Conservation (phyloP, 2,888 invertebrate species). For the Patella pellucida region DNA sequence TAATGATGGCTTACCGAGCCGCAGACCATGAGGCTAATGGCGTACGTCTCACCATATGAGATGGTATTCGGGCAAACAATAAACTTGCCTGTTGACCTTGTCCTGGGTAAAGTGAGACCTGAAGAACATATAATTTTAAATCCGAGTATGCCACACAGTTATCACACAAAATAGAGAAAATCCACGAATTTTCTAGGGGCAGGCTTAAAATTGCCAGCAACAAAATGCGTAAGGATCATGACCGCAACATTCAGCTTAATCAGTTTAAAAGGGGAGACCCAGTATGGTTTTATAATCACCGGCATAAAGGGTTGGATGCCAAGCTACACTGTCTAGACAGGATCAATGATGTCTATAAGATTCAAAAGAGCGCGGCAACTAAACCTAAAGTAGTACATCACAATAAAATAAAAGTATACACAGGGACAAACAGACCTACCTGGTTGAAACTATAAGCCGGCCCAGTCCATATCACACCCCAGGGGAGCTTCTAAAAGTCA, state of each 20-base stretch:
- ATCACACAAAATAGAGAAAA: neutral
- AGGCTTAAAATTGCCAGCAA: neutral
- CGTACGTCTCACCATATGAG: neutral
- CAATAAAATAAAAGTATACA: neutral
- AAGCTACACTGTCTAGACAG: neutral
- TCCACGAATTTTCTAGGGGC: neutral
- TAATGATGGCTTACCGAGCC: neutral
- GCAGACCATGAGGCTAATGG: neutral
- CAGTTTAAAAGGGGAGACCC: neutral
- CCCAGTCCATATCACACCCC: neutral
- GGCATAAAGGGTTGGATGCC: neutral
- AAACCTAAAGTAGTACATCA: neutral
- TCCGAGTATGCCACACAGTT: neutral
- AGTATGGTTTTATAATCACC: neutral
- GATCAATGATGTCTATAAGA: neutral
- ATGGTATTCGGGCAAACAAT: neutral
- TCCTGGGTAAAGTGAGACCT: neutral
- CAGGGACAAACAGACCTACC: neutral
- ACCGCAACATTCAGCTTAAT: neutral
- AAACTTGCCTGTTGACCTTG: conserved; percentile 7
- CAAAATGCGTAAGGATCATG: neutral
- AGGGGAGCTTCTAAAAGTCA: neutral
- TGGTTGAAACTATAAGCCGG: neutral
- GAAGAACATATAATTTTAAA: neutral
- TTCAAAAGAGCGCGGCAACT: neutral